Evolutionary conservation across 2,113 vertebrate genomes (phyloP).

Genomic region (Rhipidura dahli): DNA sequence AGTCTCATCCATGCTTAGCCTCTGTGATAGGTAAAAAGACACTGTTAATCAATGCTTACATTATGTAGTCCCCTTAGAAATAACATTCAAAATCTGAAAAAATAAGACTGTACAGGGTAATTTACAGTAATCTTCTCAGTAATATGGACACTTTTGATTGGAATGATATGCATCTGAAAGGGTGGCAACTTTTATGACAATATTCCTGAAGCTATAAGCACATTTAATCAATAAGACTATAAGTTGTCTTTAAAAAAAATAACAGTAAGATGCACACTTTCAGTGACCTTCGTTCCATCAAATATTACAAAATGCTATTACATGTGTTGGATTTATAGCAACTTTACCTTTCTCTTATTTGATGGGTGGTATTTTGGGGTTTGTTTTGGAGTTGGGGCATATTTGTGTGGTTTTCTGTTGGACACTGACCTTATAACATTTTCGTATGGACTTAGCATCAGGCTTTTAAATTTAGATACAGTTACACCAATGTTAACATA

Average conservation of each 20-base stretch:
- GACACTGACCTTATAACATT: not conserved
- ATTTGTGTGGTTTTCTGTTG: not conserved
- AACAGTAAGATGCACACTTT: not conserved
- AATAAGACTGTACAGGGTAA: slow-evolving; percentile 53
- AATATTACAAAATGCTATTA: not conserved
- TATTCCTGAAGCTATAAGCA: not conserved
- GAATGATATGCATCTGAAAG: slow-evolving; percentile 47
- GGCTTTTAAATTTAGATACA: not conserved
- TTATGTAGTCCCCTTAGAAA: slow-evolving; percentile 61
- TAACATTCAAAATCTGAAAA: slow-evolving; percentile 56
- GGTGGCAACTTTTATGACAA: slow-evolving; percentile 1
- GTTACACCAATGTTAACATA: not conserved
- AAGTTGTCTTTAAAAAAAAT: not conserved
- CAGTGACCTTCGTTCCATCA: not conserved
- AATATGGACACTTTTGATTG: slow-evolving; percentile 23
- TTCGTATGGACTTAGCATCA: not conserved
- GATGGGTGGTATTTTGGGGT: not conserved
- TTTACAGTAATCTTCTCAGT: slow-evolving; percentile 61
- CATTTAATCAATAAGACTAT: not conserved
- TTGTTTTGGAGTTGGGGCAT: not conserved
- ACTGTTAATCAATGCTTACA: slow-evolving; percentile 65
- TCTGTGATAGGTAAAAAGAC: slow-evolving; percentile 70
- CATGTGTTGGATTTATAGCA: not conserved
- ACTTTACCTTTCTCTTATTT: not conserved
- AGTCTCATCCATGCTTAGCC: slow-evolving; percentile 53